phyloP scores from a whole-genome alignment of 2,113 vertebrate genomes.

The Leuciscus idus region DNA sequence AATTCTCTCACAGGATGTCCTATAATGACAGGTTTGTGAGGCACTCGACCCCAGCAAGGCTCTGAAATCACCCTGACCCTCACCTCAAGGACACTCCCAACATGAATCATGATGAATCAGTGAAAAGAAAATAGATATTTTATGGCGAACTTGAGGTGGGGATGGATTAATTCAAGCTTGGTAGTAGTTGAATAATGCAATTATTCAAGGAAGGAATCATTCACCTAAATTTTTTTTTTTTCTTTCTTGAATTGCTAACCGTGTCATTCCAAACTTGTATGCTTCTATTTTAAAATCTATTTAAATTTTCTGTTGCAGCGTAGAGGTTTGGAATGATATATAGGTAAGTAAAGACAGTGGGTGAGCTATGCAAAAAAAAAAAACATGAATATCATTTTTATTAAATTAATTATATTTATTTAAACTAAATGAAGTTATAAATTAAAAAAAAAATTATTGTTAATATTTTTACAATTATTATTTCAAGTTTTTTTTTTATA shows the following conservation, averaged over 20 bases:
- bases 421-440: background rate
- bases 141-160: background rate
- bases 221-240: background rate
- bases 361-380: background rate
- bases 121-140: background rate
- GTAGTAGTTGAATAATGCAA: background rate
- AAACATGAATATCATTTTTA: background rate
- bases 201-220: background rate
- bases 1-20: conserved; percentile 37
- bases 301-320: background rate
- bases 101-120: background rate
- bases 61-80: background rate
- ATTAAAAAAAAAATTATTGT: too few species aligned
- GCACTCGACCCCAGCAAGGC: conserved; percentile 24
- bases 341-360: background rate
- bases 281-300: background rate
- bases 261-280: background rate
- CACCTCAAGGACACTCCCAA: background rate
- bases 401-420: background rate
- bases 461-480: background rate
- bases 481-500: background rate
- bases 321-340: background rate
- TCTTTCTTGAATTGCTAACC: background rate
- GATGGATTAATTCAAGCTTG: too few species aligned
- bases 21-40: conserved; percentile 29